phyloP scores from a whole-genome alignment of 2,888 invertebrate genomes.

The Amaurobius ferox region DNA sequence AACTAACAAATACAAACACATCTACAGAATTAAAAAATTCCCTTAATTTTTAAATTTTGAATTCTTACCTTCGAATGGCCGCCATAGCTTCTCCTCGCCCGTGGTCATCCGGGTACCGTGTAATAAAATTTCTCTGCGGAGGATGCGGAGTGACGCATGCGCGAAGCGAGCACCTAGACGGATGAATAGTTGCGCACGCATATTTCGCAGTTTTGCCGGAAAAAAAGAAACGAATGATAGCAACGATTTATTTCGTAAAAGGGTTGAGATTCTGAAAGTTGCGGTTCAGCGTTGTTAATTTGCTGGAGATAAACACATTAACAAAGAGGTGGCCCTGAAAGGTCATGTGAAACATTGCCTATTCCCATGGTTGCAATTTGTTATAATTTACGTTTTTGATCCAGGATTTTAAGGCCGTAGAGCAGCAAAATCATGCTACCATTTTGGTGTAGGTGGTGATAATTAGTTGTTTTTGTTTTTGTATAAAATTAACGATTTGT shows the following conservation, averaged over 20 bases:
- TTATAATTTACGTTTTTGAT: too few relatives aligned
- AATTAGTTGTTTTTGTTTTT: too few relatives aligned
- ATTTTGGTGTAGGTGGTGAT: too few relatives aligned
- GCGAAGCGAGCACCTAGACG: conserved; percentile 20
- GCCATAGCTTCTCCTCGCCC: conserved; percentile 50
- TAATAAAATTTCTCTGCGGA: conserved; percentile 61
- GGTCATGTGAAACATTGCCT: too few relatives aligned
- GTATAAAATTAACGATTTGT: too few relatives aligned
- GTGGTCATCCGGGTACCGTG: conserved; percentile 43
- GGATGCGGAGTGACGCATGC: conserved; percentile 55
- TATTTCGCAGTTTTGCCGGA: neutral
- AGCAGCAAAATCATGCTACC: too few relatives aligned
- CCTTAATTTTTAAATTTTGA: neutral
- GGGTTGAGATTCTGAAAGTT: neutral
- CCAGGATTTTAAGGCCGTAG: too few relatives aligned
- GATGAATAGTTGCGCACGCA: neutral
- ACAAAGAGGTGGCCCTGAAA: neutral
- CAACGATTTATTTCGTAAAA: conserved; percentile 6
- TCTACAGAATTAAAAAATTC: neutral
- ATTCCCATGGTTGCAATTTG: too few relatives aligned
- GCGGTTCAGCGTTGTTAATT: neutral
- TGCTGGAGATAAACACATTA: neutral
- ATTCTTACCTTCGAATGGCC: conserved; percentile 51
- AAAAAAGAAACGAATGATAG: neutral
- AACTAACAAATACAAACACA: neutral